Percentiles rank a stretch among this genome's conserved stretches.
Evolutionary conservation across 2,888 invertebrate species (phyloP).

Genomic region (Trisateles emortualis): DNA sequence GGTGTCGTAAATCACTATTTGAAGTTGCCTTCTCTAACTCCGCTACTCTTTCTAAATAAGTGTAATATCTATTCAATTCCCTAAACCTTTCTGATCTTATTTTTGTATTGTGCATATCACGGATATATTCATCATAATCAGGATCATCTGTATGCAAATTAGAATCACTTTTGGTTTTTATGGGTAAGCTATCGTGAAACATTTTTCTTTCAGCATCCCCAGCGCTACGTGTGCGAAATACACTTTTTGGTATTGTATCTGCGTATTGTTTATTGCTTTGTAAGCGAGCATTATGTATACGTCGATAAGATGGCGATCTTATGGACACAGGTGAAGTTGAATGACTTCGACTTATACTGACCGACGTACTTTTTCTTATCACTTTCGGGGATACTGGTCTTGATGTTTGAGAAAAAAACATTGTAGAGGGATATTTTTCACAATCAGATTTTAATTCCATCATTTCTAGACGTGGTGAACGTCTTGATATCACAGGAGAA

Average conservation of each 20-base stretch:
- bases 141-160: slow-evolving; percentile 80
- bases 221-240: slow-evolving; percentile 88
- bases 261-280: slow-evolving; percentile 71
- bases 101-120: slow-evolving; percentile 89
- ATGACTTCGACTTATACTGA: slow-evolving; percentile 71
- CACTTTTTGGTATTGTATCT: slow-evolving; percentile 67
- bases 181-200: slow-evolving; percentile 41
- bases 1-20: slow-evolving; percentile 89
- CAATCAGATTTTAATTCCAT: slow-evolving; percentile 43
- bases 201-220: slow-evolving; percentile 86
- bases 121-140: slow-evolving; percentile 90
- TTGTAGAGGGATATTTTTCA: slow-evolving; percentile 61
- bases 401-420: slow-evolving; percentile 77
- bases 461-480: slow-evolving; percentile 46
- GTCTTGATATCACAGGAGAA: slow-evolving; percentile 64
- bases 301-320: slow-evolving; percentile 89
- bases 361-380: slow-evolving; percentile 48
- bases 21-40: slow-evolving; percentile 93
- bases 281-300: slow-evolving; percentile 85
- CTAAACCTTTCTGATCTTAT: slow-evolving; percentile 93
- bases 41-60: slow-evolving; percentile 93
- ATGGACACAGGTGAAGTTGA: slow-evolving; percentile 87
- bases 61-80: slow-evolving; percentile 94
- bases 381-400: slow-evolving; percentile 77
- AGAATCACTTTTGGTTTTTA: slow-evolving; percentile 72